Conservation (phyloP, 1,140 invertebrate genomes). For the Hylyphantes graminicola region DNA sequence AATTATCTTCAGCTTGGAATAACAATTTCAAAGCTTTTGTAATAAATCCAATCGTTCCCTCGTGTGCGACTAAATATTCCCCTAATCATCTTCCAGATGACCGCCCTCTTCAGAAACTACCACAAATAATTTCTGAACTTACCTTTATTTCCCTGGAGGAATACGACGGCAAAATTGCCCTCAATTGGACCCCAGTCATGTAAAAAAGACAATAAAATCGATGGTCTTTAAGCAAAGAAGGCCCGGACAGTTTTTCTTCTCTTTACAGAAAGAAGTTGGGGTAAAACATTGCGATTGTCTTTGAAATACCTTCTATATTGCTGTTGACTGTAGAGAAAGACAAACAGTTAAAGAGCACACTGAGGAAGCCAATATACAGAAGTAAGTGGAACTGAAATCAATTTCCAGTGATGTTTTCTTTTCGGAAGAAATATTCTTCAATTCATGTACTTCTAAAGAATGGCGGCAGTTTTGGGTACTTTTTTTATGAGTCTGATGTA, state of each 20-base stretch:
- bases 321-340: constrained; percentile 60
- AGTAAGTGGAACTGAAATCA: constrained; percentile 60
- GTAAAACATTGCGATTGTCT: constrained; percentile 59
- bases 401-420: constrained; percentile 57
- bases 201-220: constrained; percentile 24
- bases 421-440: constrained; percentile 37
- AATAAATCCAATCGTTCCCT: too few species aligned
- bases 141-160: too few species aligned
- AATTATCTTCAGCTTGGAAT: too few species aligned
- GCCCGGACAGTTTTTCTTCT: constrained; percentile 23
- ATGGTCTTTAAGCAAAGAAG: constrained; percentile 54
- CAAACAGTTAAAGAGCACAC: constrained; percentile 52
- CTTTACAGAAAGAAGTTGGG: constrained; percentile 54
- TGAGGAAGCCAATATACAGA: constrained; percentile 56
- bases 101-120: too few species aligned
- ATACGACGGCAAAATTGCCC: too few species aligned
- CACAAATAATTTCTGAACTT: too few species aligned
- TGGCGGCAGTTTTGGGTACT: not conserved
- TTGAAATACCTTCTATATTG: constrained; percentile 57
- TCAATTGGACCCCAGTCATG: too few species aligned
- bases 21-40: too few species aligned
- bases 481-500: too few species aligned
- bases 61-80: too few species aligned
- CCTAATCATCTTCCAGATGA: too few species aligned
- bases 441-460: constrained; percentile 42